phyloP scores from a whole-genome alignment of 1,140 invertebrate genomes.

The Drosophila paulistorum region DNA sequence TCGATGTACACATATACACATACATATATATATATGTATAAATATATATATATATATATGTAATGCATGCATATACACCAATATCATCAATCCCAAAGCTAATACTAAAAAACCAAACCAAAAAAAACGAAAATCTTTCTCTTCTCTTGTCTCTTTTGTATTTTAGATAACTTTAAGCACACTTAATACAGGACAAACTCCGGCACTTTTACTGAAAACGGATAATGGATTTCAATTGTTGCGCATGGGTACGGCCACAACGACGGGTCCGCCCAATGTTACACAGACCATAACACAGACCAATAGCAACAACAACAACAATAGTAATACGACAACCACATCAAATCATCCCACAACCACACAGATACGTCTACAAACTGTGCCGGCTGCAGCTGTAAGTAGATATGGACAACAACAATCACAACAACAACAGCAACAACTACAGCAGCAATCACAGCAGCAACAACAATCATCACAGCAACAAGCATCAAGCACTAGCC shows the following conservation, averaged over 20 bases:
- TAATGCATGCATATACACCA: constrained; percentile 9
- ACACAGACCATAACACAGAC: constrained; percentile 80
- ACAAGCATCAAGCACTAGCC: constrained; percentile 74
- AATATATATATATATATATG: constrained; percentile 4
- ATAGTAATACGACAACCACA: constrained; percentile 70
- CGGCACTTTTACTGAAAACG: constrained; percentile 94
- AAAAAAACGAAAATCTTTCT: constrained; percentile 37
- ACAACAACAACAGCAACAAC: constrained; percentile 49
- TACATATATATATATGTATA: constrained; percentile 21
- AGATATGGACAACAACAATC: constrained; percentile 84
- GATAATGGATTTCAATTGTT: constrained; percentile 97
- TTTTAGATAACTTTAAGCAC: constrained; percentile 92
- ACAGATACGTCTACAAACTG: constrained; percentile 85
- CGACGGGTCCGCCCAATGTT: constrained; percentile 84
- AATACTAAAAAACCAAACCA: constrained; percentile 38
- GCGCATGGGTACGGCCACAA: constrained; percentile 90
- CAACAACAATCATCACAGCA: constrained; percentile 44
- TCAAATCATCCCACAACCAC: constrained; percentile 79
- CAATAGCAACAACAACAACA: constrained; percentile 50
- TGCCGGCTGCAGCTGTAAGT: constrained; percentile 85
- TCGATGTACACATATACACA: constrained; percentile 6
- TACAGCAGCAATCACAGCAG: constrained; percentile 48
- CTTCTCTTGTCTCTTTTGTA: constrained; percentile 46
- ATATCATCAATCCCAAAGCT: constrained; percentile 28
- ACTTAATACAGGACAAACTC: constrained; percentile 91